Evolutionary conservation across 2,797 vertebrate genomes (phyloP).

Genomic region (Rhinophrynus dorsalis): DNA sequence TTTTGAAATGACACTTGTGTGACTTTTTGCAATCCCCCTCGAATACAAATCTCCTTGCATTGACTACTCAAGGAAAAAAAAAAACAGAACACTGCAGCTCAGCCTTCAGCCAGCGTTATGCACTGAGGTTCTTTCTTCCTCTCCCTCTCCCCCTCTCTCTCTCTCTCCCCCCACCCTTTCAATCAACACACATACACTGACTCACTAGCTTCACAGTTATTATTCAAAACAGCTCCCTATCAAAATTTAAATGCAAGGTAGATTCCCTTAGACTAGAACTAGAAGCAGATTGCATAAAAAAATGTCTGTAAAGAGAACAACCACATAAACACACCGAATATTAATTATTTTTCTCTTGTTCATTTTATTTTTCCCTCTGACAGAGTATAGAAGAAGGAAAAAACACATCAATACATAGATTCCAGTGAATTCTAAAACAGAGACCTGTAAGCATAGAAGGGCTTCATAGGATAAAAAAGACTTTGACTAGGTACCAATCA

Average conservation of each 20-base stretch:
- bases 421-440: slow-evolving; percentile 55
- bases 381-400: slow-evolving; percentile 54
- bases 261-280: slow-evolving; percentile 61
- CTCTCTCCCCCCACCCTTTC: slow-evolving; percentile 44
- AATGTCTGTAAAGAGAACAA: slow-evolving; percentile 65
- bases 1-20: slow-evolving; percentile 64
- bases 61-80: slow-evolving; percentile 55
- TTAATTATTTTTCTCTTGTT: slow-evolving; percentile 55
- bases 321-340: slow-evolving; percentile 63
- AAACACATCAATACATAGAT: slow-evolving; percentile 58
- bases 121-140: slow-evolving; percentile 54
- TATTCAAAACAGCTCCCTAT: slow-evolving; percentile 65
- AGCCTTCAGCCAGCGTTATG: slow-evolving; percentile 64
- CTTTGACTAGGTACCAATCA: slow-evolving; percentile 58
- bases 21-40: slow-evolving; percentile 46
- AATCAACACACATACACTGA: slow-evolving; percentile 70
- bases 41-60: slow-evolving; percentile 53
- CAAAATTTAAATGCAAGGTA: slow-evolving; percentile 66
- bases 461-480: slow-evolving; percentile 48
- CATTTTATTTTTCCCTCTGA: slow-evolving; percentile 60
- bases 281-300: slow-evolving; percentile 63
- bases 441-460: slow-evolving; percentile 54
- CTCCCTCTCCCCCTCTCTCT: slow-evolving; percentile 15
- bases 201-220: slow-evolving; percentile 64
- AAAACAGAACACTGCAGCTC: slow-evolving; percentile 66